Evolutionary conservation across 2,113 vertebrate genomes (phyloP).

Genomic region (Saccopteryx leptura): DNA sequence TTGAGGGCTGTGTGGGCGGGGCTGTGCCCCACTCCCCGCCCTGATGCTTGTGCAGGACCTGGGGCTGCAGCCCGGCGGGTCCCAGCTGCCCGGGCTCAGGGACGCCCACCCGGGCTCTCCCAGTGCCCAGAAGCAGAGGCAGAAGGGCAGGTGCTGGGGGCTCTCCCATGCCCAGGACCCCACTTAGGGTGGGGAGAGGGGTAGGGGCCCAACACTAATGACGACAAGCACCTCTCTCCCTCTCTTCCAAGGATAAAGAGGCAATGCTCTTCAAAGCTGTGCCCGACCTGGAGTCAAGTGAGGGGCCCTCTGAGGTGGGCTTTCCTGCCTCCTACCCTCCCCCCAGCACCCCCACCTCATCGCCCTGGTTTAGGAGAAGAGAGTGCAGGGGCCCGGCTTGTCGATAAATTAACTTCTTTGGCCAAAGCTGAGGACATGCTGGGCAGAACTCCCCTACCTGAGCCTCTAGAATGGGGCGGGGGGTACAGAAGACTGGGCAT

Average conservation of each 20-base stretch:
- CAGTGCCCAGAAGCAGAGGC: not conserved
- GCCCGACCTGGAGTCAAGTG: not conserved
- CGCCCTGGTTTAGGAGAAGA: not conserved
- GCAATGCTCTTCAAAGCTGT: not conserved
- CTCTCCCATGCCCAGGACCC: no score
- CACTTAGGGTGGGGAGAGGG: fast-evolving
- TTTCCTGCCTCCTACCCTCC: not conserved
- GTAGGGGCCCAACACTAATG: no score
- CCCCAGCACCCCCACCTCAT: fast-evolving
- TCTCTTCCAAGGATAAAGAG: constrained; percentile 40
- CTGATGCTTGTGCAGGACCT: fast-evolving
- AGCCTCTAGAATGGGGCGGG: not conserved
- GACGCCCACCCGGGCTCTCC: no score
- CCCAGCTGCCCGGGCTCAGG: no score
- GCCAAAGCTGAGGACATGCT: not conserved
- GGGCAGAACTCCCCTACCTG: not conserved
- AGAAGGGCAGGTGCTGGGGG: not conserved
- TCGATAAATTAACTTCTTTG: not conserved
- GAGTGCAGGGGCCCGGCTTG: not conserved
- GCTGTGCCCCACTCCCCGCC: no score
- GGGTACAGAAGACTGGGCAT: no score
- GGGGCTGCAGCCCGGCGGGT: no score
- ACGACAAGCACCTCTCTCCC: not conserved
- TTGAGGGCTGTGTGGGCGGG: no score
- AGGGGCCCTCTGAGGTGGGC: not conserved